phyloP scores from a whole-genome alignment of 1,140 invertebrate species.

The Metaphire vulgaris region DNA sequence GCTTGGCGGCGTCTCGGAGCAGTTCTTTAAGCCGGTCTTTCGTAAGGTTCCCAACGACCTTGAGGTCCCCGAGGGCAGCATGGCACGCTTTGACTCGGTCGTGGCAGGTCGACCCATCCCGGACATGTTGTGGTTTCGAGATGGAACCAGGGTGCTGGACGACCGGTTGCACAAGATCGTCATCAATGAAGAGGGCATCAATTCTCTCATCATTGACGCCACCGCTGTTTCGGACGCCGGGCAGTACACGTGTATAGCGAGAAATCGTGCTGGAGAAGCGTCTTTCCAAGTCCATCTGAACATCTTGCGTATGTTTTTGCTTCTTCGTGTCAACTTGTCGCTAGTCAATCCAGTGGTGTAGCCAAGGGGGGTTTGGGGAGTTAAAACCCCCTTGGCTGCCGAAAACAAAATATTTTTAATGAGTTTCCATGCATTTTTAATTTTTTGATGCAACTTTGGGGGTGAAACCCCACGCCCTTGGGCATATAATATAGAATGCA shows the following conservation, averaged over 20 bases:
- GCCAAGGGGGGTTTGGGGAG: too few relatives aligned
- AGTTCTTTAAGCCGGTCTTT: slow-evolving; percentile 69
- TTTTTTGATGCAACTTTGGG: too few relatives aligned
- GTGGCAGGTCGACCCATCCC: slow-evolving; percentile 88
- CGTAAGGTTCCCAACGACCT: slow-evolving; percentile 76
- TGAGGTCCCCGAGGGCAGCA: slow-evolving; percentile 76
- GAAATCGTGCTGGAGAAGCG: slow-evolving; percentile 49
- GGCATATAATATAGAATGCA: too few relatives aligned
- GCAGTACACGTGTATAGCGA: slow-evolving; percentile 51
- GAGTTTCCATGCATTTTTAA: too few relatives aligned
- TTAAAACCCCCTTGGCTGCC: too few relatives aligned
- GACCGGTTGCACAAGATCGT: slow-evolving; percentile 88
- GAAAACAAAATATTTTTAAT: too few relatives aligned
- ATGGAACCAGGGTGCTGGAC: slow-evolving; percentile 71
- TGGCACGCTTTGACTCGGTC: slow-evolving; percentile 80
- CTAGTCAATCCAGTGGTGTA: too few relatives aligned
- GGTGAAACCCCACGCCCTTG: too few relatives aligned
- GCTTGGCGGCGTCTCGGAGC: slow-evolving; percentile 45
- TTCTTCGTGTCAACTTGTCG: too few relatives aligned
- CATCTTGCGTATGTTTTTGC: slow-evolving; percentile 45
- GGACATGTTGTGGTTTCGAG: slow-evolving; percentile 80
- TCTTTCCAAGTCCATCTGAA: slow-evolving; percentile 47
- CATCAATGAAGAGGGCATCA: slow-evolving; percentile 91
- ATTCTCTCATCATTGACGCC: slow-evolving; percentile 89
- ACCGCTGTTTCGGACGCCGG: slow-evolving; percentile 76